Evolutionary conservation across 2,113 vertebrate genomes (phyloP), one percentile per base, ranked within the genome.

Genomic region (Dascyllus trimaculatus): DNA sequence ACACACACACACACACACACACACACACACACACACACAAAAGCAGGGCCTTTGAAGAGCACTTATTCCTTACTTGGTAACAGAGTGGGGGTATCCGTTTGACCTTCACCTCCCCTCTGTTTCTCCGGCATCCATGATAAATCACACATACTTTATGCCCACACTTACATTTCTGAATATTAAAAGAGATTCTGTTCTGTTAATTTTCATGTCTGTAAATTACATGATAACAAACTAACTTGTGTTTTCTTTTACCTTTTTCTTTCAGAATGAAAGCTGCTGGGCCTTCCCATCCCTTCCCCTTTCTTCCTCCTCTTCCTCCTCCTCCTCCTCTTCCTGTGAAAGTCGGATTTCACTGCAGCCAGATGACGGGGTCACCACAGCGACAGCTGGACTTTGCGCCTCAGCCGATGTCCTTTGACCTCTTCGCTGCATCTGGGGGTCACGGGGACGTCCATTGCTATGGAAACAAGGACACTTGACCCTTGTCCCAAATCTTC

Each of bases 401-500:
- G 78, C 86, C 80, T 85, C 87, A 88, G 85, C 72, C 68, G 46
- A 81, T 75, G 84, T 81, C 85, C 83, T 90, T 91, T 92, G 89
- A 92, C 89, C 90, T 70, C 83, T 85, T 40, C 18, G 78, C 78
- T 81, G 81, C 86, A 86, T 85, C 88, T 43, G 18, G 66, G 82
- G 92, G 83, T 90, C 81, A 81, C 25, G 1, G 85, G 84, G 91
- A 86, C 26, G 19, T 79, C 88, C 74, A 69, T 93, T 69, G 51
- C 89, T 92, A 93, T 85, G 86, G 92, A 87, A 90, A 94, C 89
- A 84, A n/a, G 18, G 85, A 93, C 92, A 93, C 91, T 92, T 91
- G 90, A 93, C 89, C 92, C 75, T 82, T 82, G 29, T 65, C 83
- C 86, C 84, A 87, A 79, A 82, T 86, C 51, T 74, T 84, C 73